Conservation (phyloP, 2,888 invertebrate genomes). For the Ophion slaviceki region DNA sequence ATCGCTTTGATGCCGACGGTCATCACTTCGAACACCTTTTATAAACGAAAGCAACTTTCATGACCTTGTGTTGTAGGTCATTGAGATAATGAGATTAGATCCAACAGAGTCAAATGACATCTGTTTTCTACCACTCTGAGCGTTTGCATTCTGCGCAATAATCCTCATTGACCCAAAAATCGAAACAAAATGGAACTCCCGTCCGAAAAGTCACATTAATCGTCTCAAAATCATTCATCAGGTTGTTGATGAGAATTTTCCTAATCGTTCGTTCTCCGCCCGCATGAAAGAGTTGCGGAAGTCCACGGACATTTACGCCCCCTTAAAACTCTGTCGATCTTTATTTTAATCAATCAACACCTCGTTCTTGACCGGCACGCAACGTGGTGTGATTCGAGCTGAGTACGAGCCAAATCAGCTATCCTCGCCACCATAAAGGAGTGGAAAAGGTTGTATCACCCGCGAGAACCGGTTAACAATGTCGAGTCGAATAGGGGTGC, state of each 20-base stretch:
- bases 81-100: too few species aligned
- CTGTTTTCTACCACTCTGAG: too few species aligned
- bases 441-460: slow-evolving; percentile 66
- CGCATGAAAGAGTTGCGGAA: slow-evolving; percentile 35
- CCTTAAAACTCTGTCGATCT: slow-evolving; percentile 70
- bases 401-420: slow-evolving; percentile 33
- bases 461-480: slow-evolving; percentile 57
- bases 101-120: too few species aligned
- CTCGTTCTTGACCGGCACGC: slow-evolving; percentile 80
- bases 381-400: slow-evolving; percentile 66
- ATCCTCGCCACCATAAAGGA: slow-evolving; percentile 57
- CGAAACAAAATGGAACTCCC: too few species aligned
- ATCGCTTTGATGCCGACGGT: too few species aligned
- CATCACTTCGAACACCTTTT: too few species aligned
- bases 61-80: too few species aligned
- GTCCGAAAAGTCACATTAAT: background rate
- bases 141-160: too few species aligned
- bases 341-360: slow-evolving; percentile 83
- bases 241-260: slow-evolving; percentile 12
- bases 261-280: slow-evolving; percentile 4
- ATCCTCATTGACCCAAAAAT: too few species aligned
- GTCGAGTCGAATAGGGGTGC: slow-evolving; percentile 70
- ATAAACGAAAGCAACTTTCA: too few species aligned
- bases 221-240: background rate
- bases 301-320: slow-evolving; percentile 64